phyloP scores from a whole-genome alignment of 1,140 invertebrate species.

The Pantala flavescens region DNA sequence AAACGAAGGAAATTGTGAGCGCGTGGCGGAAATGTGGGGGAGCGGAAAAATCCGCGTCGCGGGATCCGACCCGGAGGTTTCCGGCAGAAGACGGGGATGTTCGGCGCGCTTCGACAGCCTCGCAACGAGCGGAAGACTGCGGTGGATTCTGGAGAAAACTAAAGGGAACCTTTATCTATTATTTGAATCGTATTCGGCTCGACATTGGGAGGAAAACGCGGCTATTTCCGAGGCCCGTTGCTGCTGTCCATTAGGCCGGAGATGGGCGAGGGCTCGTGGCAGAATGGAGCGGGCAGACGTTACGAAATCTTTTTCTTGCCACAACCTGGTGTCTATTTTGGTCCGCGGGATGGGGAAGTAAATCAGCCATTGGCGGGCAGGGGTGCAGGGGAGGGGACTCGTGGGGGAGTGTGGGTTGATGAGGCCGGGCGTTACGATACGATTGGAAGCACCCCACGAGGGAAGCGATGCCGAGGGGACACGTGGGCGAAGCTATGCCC shows the following conservation, averaged over 20 bases:
- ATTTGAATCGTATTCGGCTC: neutral
- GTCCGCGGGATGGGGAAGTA: neutral
- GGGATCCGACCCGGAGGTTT: too few relatives aligned
- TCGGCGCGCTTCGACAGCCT: too few relatives aligned
- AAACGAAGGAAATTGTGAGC: too few relatives aligned
- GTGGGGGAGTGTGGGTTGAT: neutral
- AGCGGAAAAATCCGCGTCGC: too few relatives aligned
- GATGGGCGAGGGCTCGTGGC: neutral
- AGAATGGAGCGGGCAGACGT: neutral
- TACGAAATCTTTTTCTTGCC: conserved; percentile 1
- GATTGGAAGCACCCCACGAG: neutral
- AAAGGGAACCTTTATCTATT: neutral
- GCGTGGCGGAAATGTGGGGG: too few relatives aligned
- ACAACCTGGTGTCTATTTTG: neutral
- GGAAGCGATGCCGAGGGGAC: neutral
- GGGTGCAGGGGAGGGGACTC: neutral
- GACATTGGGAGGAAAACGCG: neutral
- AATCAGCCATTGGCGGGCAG: neutral
- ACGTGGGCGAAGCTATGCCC: neutral
- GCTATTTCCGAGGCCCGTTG: neutral
- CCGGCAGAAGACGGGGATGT: too few relatives aligned
- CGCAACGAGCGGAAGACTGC: too few relatives aligned
- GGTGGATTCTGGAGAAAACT: neutral
- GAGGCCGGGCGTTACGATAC: neutral
- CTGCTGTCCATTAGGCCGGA: neutral